A percentile compares a stretch with the other conserved stretches of the same genome.
These are phyloP conservation scores for Brenthis daphne DNA, from an alignment of 2,888 invertebrate species.

Conservation along the genomic window DNA sequence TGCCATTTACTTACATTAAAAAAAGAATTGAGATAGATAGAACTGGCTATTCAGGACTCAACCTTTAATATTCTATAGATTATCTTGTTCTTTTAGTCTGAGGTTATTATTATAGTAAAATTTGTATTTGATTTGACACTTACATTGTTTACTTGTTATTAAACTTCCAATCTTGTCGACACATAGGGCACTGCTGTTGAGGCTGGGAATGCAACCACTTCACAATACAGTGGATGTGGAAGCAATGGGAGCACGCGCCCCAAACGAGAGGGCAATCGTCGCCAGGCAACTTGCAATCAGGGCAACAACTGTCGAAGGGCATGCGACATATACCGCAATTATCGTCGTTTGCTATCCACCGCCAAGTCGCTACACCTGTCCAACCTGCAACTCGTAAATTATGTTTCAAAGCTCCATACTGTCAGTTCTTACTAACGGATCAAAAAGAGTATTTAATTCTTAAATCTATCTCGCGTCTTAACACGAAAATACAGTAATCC, in stretches of 20 bases:
- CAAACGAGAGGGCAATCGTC: slow-evolving; percentile 99
- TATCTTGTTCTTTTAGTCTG: no score
- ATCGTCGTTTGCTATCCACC: slow-evolving; percentile 99
- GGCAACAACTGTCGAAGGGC: slow-evolving; percentile 99
- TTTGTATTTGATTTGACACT: slow-evolving; percentile 1
- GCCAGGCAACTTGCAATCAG: slow-evolving; percentile 98
- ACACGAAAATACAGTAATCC: slow-evolving; percentile 43
- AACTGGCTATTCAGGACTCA: no score
- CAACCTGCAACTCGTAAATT: slow-evolving; percentile 82
- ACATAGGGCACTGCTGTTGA: slow-evolving; percentile 96
- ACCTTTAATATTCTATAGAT: neutral
- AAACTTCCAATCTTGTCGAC: slow-evolving; percentile 99
- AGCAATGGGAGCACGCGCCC: slow-evolving; percentile 99
- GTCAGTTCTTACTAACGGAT: neutral
- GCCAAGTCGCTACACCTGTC: slow-evolving; percentile 98
- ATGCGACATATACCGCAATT: slow-evolving; percentile 99
- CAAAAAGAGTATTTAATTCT: no score
- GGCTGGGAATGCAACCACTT: slow-evolving; percentile 99
- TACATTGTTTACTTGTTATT: slow-evolving; percentile 85
- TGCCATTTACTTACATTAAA: no score
- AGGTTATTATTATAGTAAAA: no score
- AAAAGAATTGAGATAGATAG: no score
- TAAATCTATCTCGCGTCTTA: neutral
- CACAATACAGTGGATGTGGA: slow-evolving; percentile 99
- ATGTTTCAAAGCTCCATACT: slow-evolving; percentile 6